phyloP scores from a whole-genome alignment of 2,888 invertebrate genomes.

The Gastrophysa polygoni region DNA sequence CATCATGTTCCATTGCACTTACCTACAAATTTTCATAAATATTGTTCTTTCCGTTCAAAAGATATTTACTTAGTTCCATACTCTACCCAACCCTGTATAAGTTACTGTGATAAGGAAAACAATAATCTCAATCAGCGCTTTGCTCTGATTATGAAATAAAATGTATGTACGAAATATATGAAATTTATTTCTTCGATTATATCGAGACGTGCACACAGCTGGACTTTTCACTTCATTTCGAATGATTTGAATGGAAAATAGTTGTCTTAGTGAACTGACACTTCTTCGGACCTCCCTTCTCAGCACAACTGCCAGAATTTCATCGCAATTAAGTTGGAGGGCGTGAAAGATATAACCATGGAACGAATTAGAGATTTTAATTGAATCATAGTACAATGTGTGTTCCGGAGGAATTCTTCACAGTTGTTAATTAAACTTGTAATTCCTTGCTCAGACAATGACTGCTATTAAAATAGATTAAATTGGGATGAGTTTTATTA shows the following conservation, averaged over 20 bases:
- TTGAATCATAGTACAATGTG: slow-evolving; percentile 48
- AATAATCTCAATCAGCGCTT: too few species aligned
- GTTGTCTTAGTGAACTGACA: neutral
- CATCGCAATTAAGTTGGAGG: slow-evolving; percentile 46
- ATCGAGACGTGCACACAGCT: too few species aligned
- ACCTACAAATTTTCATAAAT: too few species aligned
- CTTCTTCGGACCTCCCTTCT: neutral
- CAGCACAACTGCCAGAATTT: slow-evolving; percentile 33
- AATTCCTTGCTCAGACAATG: slow-evolving; percentile 57
- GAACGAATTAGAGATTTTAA: slow-evolving; percentile 52
- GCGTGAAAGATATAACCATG: slow-evolving; percentile 50
- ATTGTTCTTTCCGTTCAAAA: too few species aligned
- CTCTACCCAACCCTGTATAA: too few species aligned
- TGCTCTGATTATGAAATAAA: too few species aligned
- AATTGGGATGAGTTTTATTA: slow-evolving; percentile 58
- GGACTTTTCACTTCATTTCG: too few species aligned
- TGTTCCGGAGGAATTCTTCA: slow-evolving; percentile 46
- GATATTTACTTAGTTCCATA: too few species aligned
- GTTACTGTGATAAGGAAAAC: too few species aligned
- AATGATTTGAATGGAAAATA: neutral
- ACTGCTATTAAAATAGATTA: slow-evolving; percentile 59
- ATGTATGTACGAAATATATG: too few species aligned
- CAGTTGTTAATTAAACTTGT: slow-evolving; percentile 58
- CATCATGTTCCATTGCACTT: too few species aligned
- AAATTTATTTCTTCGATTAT: too few species aligned